Evolutionary conservation across 2,888 invertebrate genomes (phyloP), one percentile per base, ranked within the genome.

Genomic region (Sphaeridia pumilis): DNA sequence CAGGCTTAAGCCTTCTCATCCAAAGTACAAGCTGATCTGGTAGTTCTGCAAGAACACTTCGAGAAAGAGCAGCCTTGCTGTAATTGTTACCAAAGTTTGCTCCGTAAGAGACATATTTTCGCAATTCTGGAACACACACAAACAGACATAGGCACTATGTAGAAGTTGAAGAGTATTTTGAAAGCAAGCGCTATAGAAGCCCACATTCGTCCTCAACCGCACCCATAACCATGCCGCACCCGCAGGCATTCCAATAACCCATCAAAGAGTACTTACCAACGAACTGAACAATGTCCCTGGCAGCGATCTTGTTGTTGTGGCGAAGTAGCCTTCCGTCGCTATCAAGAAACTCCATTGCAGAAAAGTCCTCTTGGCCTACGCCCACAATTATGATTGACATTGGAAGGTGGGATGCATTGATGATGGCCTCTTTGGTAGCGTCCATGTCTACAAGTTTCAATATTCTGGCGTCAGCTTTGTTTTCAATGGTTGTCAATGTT

Each of bases 261-360:
- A 20, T 10, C 35, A 4, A 31, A 25, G 4, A 25, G 21, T 21
- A 54, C 59, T 53, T 54, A 63, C 63, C 61, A 22, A 70, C 71
- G 66, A 73, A 70, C 70, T 78, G 78, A 2, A 79, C 78, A 63
- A 78, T 78, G 66, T 78, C 78, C 49, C 78, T 66, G 38, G 71
- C 73, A 25, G 78, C 77, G 53, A 67, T 66, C 38, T 69, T 65
- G 1, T 75, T 75, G 48, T 71, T 68, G 4, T 70, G 69, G 3
- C 63, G 58, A 20, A 70, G 54, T n/a, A 68, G 65, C 3, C 68
- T 64, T 4, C 68, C 72, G 67, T 79, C 79, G 21, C 75, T 75
- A 67, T 79, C 79, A 45, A 79, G 65, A 56, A 75, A 74, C 59
- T 78, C 76, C 79, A 79, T 79, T 14, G 76, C 76, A 48, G 70